Percentiles rank a stretch among this genome's conserved stretches.
These are phyloP conservation scores for Chaetogeoica ovagalla DNA, from an alignment of 2,888 invertebrate genomes.

Conservation along the genomic window DNA sequence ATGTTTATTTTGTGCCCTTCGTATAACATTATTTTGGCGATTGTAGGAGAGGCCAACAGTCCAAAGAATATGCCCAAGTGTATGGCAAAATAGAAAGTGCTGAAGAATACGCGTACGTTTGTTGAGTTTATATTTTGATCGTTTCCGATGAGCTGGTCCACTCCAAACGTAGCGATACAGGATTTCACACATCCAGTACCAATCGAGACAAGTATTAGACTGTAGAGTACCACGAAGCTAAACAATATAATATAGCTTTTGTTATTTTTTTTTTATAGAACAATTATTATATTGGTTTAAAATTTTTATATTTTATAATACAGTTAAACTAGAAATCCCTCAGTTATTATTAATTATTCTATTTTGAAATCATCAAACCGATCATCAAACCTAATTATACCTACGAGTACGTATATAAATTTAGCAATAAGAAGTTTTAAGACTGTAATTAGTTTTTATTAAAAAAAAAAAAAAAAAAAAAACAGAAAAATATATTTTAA, in stretches of 20 bases:
- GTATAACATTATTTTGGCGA: slow-evolving; percentile 69
- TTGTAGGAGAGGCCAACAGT: slow-evolving; percentile 72
- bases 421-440: no score
- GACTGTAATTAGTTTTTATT: no score
- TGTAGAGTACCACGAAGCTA: slow-evolving; percentile 10
- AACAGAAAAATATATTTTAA: no score
- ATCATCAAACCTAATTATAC: no score
- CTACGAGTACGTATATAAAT: no score
- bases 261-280: neutral
- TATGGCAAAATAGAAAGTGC: slow-evolving; percentile 80
- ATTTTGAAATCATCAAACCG: no score
- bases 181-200: slow-evolving; percentile 77
- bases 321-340: no score
- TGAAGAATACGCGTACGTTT: slow-evolving; percentile 69
- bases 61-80: slow-evolving; percentile 71
- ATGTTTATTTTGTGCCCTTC: slow-evolving; percentile 70
- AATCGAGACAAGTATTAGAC: slow-evolving; percentile 27
- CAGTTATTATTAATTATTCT: no score
- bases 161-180: slow-evolving; percentile 84
- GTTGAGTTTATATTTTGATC: neutral
- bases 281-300: neutral
- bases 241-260: neutral
- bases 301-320: neutral
- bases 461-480: no score
- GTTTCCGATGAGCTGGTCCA: slow-evolving; percentile 65